Conservation (phyloP, 2,113 vertebrate genomes). For the Coturnix japonica region DNA sequence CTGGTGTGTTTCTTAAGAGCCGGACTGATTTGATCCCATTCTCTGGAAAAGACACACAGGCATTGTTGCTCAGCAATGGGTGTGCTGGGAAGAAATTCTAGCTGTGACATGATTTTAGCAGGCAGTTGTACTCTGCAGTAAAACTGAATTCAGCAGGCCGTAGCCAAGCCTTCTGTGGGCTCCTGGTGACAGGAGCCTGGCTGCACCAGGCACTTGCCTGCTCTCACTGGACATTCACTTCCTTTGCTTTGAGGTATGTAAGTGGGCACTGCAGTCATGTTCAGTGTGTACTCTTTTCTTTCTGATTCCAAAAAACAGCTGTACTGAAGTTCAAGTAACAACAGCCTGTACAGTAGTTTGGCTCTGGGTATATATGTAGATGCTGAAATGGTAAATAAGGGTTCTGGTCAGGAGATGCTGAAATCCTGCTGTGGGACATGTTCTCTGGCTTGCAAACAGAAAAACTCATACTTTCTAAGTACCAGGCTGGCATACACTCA, state of each 20-base stretch:
- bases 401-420: background rate
- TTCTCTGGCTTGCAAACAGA: background rate
- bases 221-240: background rate
- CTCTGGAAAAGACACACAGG: conserved; percentile 53
- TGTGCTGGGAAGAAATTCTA: conserved; percentile 50
- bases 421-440: background rate
- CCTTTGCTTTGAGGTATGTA: background rate
- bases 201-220: background rate
- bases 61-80: conserved; percentile 60
- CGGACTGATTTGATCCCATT: conserved; percentile 39
- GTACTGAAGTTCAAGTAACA: background rate
- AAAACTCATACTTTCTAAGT: background rate
- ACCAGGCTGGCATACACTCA: background rate
- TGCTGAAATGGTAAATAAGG: background rate
- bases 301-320: background rate
- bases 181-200: background rate
- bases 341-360: background rate
- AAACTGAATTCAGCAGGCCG: conserved; percentile 6
- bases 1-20: conserved; percentile 60
- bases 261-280: background rate
- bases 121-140: background rate
- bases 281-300: background rate
- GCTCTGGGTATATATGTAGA: rapidly evolving
- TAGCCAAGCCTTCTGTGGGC: background rate
- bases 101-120: conserved; percentile 42